Conservation (phyloP, 2,113 vertebrate species). For the Phrynocephalus versicolor region DNA sequence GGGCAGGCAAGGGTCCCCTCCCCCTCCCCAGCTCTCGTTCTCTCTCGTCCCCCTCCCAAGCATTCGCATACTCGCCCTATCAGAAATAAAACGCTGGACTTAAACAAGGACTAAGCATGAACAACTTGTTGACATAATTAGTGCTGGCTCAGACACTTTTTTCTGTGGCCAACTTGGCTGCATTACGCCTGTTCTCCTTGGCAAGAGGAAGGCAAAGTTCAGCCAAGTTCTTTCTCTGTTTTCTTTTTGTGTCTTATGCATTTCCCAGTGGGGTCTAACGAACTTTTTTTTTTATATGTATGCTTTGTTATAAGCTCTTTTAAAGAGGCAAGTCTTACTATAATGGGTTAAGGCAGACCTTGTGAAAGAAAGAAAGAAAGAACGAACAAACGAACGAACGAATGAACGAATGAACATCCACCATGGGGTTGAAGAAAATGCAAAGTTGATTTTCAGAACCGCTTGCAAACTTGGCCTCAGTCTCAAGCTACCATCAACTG, state of each 20-base stretch:
- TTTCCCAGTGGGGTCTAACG: conserved; percentile 60
- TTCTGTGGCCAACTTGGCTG: conserved; percentile 77
- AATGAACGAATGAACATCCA: conserved; percentile 25
- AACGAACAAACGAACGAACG: too few relatives aligned
- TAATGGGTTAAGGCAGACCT: not conserved
- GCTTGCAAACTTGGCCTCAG: conserved; percentile 57
- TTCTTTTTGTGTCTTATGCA: conserved; percentile 62
- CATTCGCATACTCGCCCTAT: not conserved
- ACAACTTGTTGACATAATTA: conserved; percentile 85
- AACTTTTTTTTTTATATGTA: conserved; percentile 68
- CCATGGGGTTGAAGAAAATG: conserved; percentile 60
- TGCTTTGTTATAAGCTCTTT: conserved; percentile 55
- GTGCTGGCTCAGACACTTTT: conserved; percentile 68
- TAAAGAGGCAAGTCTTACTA: conserved; percentile 59
- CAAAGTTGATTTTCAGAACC: conserved; percentile 59
- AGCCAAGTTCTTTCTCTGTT: conserved; percentile 81
- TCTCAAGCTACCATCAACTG: conserved; percentile 51
- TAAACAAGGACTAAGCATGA: conserved; percentile 63
- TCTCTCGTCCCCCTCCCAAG: too few relatives aligned
- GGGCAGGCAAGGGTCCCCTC: conserved; percentile 39
- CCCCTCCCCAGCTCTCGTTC: conserved; percentile 1
- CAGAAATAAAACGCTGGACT: conserved; percentile 53
- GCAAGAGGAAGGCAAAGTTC: conserved; percentile 76
- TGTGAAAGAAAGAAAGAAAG: too few relatives aligned
- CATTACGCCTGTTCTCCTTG: conserved; percentile 71